These are phyloP conservation scores for Cygnus olor DNA, from an alignment of 2,797 vertebrate genomes.

Conservation along the genomic window DNA sequence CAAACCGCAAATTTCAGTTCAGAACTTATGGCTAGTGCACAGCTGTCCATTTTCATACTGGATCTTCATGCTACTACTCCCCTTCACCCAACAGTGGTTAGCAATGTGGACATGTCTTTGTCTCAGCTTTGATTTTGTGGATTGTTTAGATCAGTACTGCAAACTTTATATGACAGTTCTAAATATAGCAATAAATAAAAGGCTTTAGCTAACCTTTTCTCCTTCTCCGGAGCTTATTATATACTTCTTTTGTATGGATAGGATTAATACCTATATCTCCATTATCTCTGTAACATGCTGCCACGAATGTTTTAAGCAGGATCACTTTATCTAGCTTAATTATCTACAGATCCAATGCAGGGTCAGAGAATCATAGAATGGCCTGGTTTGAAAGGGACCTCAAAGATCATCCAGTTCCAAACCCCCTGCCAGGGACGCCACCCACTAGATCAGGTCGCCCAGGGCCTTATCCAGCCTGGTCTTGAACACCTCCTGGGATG, in stretches of 20 bases:
- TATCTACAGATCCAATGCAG: rapidly evolving
- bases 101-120: neutral
- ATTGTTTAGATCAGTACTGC: neutral
- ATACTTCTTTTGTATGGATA: neutral
- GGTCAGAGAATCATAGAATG: too few relatives aligned
- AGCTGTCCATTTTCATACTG: neutral
- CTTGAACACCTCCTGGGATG: too few relatives aligned
- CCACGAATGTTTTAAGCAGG: neutral
- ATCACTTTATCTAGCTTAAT: neutral
- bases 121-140: neutral
- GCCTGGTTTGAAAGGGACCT: too few relatives aligned
- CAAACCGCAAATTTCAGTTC: neutral
- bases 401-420: too few relatives aligned
- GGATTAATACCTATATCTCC: neutral
- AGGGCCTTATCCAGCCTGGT: too few relatives aligned
- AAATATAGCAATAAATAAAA: neutral
- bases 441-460: too few relatives aligned
- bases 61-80: neutral
- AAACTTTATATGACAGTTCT: neutral
- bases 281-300: neutral
- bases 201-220: neutral
- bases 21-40: neutral
- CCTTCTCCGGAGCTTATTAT: neutral
- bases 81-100: neutral
- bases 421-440: too few relatives aligned